A percentile compares a stretch with the other conserved stretches of the same genome.
Conservation (phyloP, 2,113 vertebrate species). For the Piaya cayana region DNA sequence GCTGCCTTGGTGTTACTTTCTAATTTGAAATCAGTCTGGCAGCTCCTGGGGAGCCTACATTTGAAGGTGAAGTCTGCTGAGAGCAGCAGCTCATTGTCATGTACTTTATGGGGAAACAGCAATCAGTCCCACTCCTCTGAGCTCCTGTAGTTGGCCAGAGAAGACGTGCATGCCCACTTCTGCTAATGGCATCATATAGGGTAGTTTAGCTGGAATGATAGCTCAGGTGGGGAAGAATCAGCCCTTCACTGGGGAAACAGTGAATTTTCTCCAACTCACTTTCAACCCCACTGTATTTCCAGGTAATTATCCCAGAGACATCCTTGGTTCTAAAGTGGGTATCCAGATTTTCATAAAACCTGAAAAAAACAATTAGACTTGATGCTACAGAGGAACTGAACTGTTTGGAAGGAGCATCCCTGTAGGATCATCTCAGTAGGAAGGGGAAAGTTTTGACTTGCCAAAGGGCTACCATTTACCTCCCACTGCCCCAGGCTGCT, state of each 20-base stretch:
- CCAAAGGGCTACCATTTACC: rapidly evolving
- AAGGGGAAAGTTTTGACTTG: neutral
- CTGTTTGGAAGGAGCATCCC: neutral
- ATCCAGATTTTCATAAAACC: neutral
- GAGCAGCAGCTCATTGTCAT: neutral
- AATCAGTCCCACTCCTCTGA: too few species aligned
- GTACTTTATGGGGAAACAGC: neutral
- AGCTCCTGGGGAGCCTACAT: neutral
- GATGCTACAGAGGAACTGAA: neutral
- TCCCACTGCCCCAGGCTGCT: too few species aligned
- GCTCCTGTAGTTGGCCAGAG: neutral
- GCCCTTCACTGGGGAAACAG: neutral
- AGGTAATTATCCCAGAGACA: neutral
- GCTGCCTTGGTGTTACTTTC: neutral
- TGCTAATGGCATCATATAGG: neutral
- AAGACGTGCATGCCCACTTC: neutral
- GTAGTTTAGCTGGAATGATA: neutral
- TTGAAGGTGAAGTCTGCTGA: neutral
- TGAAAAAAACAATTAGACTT: neutral
- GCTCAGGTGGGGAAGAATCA: neutral
- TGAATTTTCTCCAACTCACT: neutral
- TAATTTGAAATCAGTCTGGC: neutral
- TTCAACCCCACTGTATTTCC: neutral
- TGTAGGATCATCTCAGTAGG: neutral
- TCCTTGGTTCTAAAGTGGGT: neutral